phyloP scores from a whole-genome alignment of 2,113 vertebrate genomes.

The Oceanites oceanicus region DNA sequence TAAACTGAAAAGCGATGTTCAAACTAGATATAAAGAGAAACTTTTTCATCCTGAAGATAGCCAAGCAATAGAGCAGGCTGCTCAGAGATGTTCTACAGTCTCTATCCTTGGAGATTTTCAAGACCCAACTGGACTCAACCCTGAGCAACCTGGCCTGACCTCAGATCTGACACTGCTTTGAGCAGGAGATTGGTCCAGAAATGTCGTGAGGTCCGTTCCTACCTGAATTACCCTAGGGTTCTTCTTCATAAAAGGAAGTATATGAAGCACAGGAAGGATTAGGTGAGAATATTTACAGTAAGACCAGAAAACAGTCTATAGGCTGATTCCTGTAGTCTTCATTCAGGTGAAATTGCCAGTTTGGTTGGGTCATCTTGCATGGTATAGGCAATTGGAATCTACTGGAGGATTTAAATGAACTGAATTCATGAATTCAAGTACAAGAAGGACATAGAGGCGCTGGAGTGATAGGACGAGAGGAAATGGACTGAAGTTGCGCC shows the following conservation, averaged over 20 bases:
- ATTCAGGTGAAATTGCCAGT: background rate
- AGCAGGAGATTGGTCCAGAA: background rate
- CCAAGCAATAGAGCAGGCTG: background rate
- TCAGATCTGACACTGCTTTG: background rate
- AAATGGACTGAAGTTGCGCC: no score
- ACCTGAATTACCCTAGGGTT: background rate
- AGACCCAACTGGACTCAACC: background rate
- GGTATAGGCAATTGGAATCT: background rate
- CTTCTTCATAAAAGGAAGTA: background rate
- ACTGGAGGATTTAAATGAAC: background rate
- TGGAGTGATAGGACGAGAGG: no score
- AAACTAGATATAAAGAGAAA: background rate
- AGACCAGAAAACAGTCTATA: background rate
- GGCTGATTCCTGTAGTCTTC: background rate
- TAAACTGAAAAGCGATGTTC: background rate
- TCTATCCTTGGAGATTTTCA: background rate
- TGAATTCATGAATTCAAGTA: no score
- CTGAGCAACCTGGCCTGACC: background rate
- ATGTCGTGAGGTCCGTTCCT: fast-evolving
- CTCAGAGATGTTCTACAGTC: background rate
- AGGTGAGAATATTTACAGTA: background rate
- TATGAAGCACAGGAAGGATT: background rate
- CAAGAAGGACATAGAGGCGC: no score
- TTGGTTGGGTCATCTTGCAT: background rate
- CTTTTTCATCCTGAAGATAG: background rate